Base-by-base conservation (phyloP, 2,113 vertebrate genomes). In the Cyprinodon variegatus region DNA sequence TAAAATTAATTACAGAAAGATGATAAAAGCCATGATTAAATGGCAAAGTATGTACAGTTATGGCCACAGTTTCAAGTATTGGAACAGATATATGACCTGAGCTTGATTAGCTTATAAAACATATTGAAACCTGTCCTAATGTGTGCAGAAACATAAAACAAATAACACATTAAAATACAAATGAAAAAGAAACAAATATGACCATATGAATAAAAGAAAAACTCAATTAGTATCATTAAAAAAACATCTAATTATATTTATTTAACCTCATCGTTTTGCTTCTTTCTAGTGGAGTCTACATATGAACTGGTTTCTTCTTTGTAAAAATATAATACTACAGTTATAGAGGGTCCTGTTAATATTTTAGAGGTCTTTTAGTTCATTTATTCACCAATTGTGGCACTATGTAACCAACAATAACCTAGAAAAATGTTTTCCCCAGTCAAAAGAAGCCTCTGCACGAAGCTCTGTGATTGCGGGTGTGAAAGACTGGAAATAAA, bases 401-500 rank as follows among this genome's bases (percentile, higher is more conserved):
- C 50, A n/a, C 20, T 10, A 57, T 3, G 3, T 14, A 57, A 57
- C 17, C 10, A 9, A 57, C 50, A 57, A 57, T 20, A 57, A 8
- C 20, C 3, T 8, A 20, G 20, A 57, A 57, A n/a, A 9, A 8
- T 57, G 50, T 20, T 20, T 57, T 20, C n/a, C 20, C 7, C 17
- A 57, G 50, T 57, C 50, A 57, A n/a, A 20, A 57, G 50, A n/a
- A 20, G 14, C 62, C 15, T 36, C 14, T 40, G 62, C 15, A n/a
- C 15, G 7, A 12, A 40, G 12, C 11, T 39, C 14, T 64, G 62
- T 40, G 37, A 39, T 20, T 14, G 61, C 39, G 2, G n/a, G 29
- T 37, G 11, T 70, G 17, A 83, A 77, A 13, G 22, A 57, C 39
- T 61, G 2, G 48, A 79, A 79, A 61, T 38, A 40, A n/a, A 70